Base-by-base conservation (phyloP, 2,888 invertebrate genomes). In the Rhodophaea formosa region DNA sequence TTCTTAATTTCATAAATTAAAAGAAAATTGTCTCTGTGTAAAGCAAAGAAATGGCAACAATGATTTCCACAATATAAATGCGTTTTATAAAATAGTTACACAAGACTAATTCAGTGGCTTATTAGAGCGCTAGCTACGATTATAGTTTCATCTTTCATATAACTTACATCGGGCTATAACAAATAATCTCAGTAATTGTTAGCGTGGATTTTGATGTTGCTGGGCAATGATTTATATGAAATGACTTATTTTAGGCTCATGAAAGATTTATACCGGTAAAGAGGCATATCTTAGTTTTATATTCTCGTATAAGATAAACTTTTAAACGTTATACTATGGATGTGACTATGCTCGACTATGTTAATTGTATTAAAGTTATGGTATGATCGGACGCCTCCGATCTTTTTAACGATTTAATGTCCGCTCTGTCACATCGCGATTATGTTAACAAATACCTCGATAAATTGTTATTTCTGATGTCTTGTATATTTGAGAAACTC, bases 391-490 rank as follows among this genome's bases (percentile, higher is more conserved):
- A 7, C 14, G 15, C 23, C 23, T 15, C 44, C 44, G 15, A 44
- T 44, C 15, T 44, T 3, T 29, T 23, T 15, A 51, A 39, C 17
- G 35, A 35, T 30, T 12, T 46, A 30, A 23, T 17, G 35, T n/a
- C 46, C 8, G 16, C n/a, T 55, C 54, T 46, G 54, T 55, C 32
- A 35, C 32, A 35, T 35, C 59, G 61, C 58, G 52, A 59, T 62
- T 62, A 59, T 60, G 60, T 59, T 59, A 57, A 62, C 59, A 62
- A 63, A 61, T 63, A 58, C 61, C 56, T 63, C 56, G 47, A 59
- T 35, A 47, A 56, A 35, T 59, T 61, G 58, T 59, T 59, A 56
- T 58, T 62, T 59, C 51, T 60, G 57, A 56, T 56, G 60, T 59
- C 59, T 59, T 57, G 60, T 58, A 59, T 54, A 58, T 59, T 51